These are phyloP conservation scores for Odontomachus brunneus DNA, from an alignment of 1,140 invertebrate species.

Conservation along the genomic window DNA sequence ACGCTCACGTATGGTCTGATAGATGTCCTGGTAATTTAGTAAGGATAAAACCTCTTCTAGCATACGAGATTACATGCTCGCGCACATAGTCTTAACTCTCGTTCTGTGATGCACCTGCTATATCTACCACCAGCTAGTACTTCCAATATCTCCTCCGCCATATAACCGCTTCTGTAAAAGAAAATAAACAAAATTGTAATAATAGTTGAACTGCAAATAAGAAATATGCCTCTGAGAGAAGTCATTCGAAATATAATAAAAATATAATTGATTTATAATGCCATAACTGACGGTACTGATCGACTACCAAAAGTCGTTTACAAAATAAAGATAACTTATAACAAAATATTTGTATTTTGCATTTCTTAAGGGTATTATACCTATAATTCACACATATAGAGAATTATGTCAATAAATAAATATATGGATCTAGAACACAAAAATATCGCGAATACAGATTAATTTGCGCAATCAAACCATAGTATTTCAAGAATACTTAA, in stretches of 20 bases:
- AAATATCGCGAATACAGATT: background rate
- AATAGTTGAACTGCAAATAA: background rate
- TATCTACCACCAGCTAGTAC: conserved; percentile 81
- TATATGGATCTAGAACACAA: background rate
- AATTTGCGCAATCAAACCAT: too few species aligned
- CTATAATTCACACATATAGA: background rate
- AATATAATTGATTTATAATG: too few species aligned
- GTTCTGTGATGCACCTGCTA: conserved; percentile 81
- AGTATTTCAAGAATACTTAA: background rate
- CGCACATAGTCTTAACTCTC: conserved; percentile 82
- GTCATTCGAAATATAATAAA: background rate
- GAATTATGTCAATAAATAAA: too few species aligned
- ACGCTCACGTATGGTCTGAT: conserved; percentile 29
- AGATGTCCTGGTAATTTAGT: conserved; percentile 55
- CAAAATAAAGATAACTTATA: background rate
- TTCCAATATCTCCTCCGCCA: conserved; percentile 79
- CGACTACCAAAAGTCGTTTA: background rate
- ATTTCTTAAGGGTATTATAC: background rate
- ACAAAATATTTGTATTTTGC: background rate
- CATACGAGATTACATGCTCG: conserved; percentile 78
- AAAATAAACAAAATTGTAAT: conserved; percentile 15
- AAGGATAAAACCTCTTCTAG: conserved; percentile 70
- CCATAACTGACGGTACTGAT: too few species aligned
- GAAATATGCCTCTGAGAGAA: conserved; percentile 16
- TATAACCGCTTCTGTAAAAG: conserved; percentile 82